phyloP scores from a whole-genome alignment of 1,140 invertebrate species.

The Drosophila erecta region DNA sequence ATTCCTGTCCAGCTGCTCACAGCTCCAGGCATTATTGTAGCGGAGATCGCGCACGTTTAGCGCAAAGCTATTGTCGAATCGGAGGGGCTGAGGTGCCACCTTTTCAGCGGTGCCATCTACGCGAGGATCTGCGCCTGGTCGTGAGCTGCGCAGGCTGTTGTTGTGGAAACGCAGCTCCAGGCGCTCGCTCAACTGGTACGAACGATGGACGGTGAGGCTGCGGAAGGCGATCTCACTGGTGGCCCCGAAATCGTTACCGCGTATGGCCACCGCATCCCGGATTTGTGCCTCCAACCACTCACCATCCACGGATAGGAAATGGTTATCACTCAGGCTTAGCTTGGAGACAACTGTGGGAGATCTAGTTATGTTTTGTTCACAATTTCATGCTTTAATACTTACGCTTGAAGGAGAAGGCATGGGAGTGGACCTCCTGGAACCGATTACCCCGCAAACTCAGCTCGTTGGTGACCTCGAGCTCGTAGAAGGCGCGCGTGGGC shows the following conservation, averaged over 20 bases:
- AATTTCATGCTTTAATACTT: constrained; percentile 13
- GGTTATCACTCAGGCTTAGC: constrained; percentile 70
- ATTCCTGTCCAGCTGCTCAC: constrained; percentile 62
- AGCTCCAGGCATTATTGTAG: constrained; percentile 68
- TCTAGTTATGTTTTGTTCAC: not conserved
- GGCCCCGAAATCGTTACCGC: constrained; percentile 69
- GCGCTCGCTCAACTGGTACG: constrained; percentile 70
- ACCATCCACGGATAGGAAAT: constrained; percentile 65
- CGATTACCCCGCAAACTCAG: constrained; percentile 88
- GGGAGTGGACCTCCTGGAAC: constrained; percentile 85
- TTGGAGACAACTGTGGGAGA: constrained; percentile 64
- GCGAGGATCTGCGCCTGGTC: constrained; percentile 12
- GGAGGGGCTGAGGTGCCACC: constrained; percentile 40
- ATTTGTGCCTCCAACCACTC: constrained; percentile 76
- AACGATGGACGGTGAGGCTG: constrained; percentile 67
- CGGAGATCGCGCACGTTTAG: constrained; percentile 62
- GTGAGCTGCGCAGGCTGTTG: constrained; percentile 62
- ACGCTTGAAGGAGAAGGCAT: constrained; percentile 86
- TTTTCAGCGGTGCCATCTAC: not conserved
- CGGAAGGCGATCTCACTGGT: constrained; percentile 77
- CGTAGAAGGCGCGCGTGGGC: constrained; percentile 90
- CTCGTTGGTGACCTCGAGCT: constrained; percentile 88
- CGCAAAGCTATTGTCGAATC: constrained; percentile 65
- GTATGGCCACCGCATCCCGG: constrained; percentile 59
- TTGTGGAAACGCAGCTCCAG: constrained; percentile 78